Percentiles rank a stretch among this genome's conserved stretches.
phyloP scores from a whole-genome alignment of 2,888 invertebrate species.

The Tipula lateralis region DNA sequence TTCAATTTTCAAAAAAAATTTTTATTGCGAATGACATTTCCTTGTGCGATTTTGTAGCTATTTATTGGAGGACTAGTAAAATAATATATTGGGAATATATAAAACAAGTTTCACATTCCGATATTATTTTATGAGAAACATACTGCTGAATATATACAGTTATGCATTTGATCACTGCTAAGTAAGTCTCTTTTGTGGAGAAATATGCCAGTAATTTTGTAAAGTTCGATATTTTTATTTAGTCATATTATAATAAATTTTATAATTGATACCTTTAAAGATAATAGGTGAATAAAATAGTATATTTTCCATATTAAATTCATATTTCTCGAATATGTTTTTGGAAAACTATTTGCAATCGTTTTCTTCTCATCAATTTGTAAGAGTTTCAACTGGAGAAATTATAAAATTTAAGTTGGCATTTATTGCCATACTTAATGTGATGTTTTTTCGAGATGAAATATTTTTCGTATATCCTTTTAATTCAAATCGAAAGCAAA shows the following conservation, averaged over 20 bases:
- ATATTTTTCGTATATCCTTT: not conserved
- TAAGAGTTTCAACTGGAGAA: not conserved
- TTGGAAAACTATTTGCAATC: not conserved
- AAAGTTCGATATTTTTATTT: not conserved
- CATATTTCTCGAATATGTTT: not conserved
- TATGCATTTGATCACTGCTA: not conserved
- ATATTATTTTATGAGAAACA: no score
- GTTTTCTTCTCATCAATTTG: not conserved
- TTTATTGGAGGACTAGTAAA: not conserved
- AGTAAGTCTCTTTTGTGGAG: not conserved
- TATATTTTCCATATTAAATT: not conserved
- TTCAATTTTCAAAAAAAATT: not conserved
- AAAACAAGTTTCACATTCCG: not conserved
- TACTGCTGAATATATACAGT: not conserved
- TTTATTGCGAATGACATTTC: not conserved
- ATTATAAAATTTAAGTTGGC: not conserved
- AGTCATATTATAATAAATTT: not conserved
- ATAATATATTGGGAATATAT: not conserved
- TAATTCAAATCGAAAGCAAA: not conserved
- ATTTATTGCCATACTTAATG: conserved; percentile 5
- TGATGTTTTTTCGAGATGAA: not conserved
- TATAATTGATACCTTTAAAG: not conserved
- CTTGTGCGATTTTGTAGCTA: not conserved
- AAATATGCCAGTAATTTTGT: no score
- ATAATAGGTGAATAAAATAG: not conserved